Evolutionary conservation across 2,797 vertebrate species (phyloP), one percentile per base, ranked within the genome.

Genomic region (Paramormyrops hopkinsi): DNA sequence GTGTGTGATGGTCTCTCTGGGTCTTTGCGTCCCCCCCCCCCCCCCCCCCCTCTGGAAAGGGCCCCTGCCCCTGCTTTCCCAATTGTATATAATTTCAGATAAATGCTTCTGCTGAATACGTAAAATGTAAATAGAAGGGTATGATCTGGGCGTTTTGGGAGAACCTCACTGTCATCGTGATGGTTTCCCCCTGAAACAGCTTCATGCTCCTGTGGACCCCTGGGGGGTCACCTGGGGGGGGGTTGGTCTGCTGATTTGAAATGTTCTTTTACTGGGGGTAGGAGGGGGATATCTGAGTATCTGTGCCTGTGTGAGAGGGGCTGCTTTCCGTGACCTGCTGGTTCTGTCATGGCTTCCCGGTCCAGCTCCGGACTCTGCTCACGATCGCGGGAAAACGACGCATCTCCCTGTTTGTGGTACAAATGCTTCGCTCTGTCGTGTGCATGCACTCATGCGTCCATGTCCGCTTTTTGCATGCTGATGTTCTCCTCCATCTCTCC

Each of bases 401-500:
- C 56, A 2, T 62, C 56, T 25, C 56, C n/a, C 56, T 17, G n/a
- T 25, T 25, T 76, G 69, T 12, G 17, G 69, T 7, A 19, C 11
- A 25, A 1, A 62, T 8, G 17, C 69, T 37, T 19, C 11, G 69
- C 33, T 59, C 54, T 59, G 54, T 7, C 54, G 54, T 0, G 37
- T 54, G 29, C 22, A 4, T 19, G 87, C 46, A 14, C 3, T 0
- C 17, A 29, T 84, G 79, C 5, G 76, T 69, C 22, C n/a, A 12
- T 48, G 69, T 17, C 50, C 5, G 41, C 65, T 22, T 46, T 91
- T 53, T 92, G 90, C 90, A 79, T 92, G 90, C 93, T 93, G 92
- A 59, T 94, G 92, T 92, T 92, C 93, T 93, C 94, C 92, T 93
- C 94, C 94, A 82, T 62, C 59, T 59, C 91, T 92, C 91, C 90